Base-by-base conservation (phyloP, 2,797 vertebrate genomes). In the Gypaetus barbatus region DNA sequence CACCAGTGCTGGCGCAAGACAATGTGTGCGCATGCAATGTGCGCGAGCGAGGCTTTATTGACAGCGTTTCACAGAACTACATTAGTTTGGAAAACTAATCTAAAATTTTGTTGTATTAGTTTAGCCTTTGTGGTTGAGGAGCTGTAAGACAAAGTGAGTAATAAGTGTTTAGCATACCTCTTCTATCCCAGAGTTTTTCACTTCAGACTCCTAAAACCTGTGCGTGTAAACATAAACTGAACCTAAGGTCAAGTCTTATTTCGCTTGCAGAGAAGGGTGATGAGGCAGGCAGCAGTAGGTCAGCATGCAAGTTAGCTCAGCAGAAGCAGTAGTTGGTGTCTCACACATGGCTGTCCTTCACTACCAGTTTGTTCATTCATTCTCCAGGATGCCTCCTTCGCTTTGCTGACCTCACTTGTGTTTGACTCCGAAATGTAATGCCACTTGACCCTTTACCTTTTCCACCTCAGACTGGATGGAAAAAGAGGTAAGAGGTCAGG, bases 11-110 rank as follows among this genome's bases (percentile, higher is more conserved):
- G 43, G 24, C 2, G 3, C 23, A 11, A 24, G 33, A 35, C 33
- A 25, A 22, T 3, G 7, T 1, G 21, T 23, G 33, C 3, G 0
- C 7, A 1, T 11, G 35, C 4, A 1, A 1, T 39, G 48, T 3
- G 1, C 14, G 41, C 8, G 2, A 7, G 11, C 5, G 5, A 30
- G 84, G 9, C 12, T 13, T 9, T 33, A 16, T 35, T 46, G 31
- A 21, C 10, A 37, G 0, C 4, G 0, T 24, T 48, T 80, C 7
- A 13, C 56, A 30, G 57, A 69, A 37, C 23, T 23, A 24, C 8
- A 2, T 31, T 31, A 4, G 16, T 27, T 43, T 7, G 35, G 74
- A 75, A 70, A 60, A 31, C 7, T 12, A 14, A 11, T 35, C 7
- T n/a, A 15, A 68, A 64, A 35, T 21, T 14, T 39, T 64, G 16